These are phyloP conservation scores for Globia sparganii DNA, from an alignment of 2,888 invertebrate genomes.

Conservation along the genomic window DNA sequence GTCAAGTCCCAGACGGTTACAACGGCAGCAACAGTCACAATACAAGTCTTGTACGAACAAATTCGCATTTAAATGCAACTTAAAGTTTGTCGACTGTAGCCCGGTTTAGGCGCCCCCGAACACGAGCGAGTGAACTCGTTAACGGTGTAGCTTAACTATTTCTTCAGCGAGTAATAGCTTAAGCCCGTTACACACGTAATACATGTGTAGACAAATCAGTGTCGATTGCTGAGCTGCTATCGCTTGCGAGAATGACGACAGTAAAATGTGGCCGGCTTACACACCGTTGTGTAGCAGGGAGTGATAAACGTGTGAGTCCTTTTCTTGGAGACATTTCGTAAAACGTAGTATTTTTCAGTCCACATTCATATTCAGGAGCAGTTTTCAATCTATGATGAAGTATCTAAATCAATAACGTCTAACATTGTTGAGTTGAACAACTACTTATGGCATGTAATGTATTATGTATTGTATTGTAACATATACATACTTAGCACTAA, in stretches of 20 bases:
- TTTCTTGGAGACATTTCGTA: not conserved
- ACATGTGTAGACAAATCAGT: conserved; percentile 67
- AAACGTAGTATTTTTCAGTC: not conserved
- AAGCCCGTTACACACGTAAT: conserved; percentile 66
- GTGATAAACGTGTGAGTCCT: too few species aligned
- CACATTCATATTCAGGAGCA: not conserved
- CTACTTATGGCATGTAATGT: not conserved
- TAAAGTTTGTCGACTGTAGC: conserved; percentile 52
- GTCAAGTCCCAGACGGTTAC: conserved; percentile 44
- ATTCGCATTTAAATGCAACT: conserved; percentile 61
- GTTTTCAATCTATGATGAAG: not conserved
- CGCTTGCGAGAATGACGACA: conserved; percentile 63
- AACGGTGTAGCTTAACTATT: conserved; percentile 53
- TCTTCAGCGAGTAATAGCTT: conserved; percentile 49
- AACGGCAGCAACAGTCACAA: conserved; percentile 47
- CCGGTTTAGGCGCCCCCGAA: conserved; percentile 30
- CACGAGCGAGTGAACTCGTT: conserved; percentile 51
- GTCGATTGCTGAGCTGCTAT: conserved; percentile 65
- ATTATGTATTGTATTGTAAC: not conserved
- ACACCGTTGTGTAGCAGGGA: conserved; percentile 55
- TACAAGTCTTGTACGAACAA: conserved; percentile 52
- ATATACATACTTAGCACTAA: conserved; percentile 1
- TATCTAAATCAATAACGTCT: not conserved
- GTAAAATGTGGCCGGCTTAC: conserved; percentile 48
- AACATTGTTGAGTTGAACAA: not conserved